Base-by-base conservation (phyloP, 2,888 invertebrate species). In the Aromia moschata region DNA sequence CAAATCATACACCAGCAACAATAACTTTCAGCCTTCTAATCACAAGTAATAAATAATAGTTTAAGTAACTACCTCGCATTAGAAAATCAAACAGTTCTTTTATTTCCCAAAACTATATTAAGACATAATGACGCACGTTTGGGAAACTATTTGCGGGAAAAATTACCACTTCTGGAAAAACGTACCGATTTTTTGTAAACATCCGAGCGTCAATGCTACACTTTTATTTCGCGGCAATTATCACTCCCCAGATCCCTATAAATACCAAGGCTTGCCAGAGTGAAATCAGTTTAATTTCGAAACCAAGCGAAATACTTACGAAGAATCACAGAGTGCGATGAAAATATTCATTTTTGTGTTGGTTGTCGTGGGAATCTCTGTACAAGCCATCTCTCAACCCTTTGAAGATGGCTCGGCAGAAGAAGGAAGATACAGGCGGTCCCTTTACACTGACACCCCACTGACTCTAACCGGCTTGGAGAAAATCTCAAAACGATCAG, bases 41-140 rank as follows among this genome's bases (percentile, higher is more conserved):
- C 41, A 10, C 14, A 31, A 38, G 49, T 20, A 49, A 59, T 55
- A 36, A 49, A n/a, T 38, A 49, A 40, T 41, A 9, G 38, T 49
- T 37, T 33, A 38, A 47, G 33, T 20, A 44, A 20, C 30, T 31
- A 1, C 10, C 31, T 10, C 2, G 17, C 43, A 51, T 54, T 51
- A 4, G 31, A 36, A 47, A 43, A 20, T 18, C 43, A 54, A 58
- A 58, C 38, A 31, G 10, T 47, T 37, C 31, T 47, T 44, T 62
- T 49, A 41, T 56, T 33, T 44, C 36, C 49, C 36, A 53, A 30
- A 47, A 38, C 56, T 43, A 49, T 52, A 60, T 58, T 37, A 45
- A 56, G 56, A 54, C 43, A 51, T 53, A 52, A 25, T 64, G 64
- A 64, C 64, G 64, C 61, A 64, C 38, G 46, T 55, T 37, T 55